These are phyloP conservation scores for Phainopepla nitens DNA, from an alignment of 2,113 vertebrate species.

Conservation along the genomic window DNA sequence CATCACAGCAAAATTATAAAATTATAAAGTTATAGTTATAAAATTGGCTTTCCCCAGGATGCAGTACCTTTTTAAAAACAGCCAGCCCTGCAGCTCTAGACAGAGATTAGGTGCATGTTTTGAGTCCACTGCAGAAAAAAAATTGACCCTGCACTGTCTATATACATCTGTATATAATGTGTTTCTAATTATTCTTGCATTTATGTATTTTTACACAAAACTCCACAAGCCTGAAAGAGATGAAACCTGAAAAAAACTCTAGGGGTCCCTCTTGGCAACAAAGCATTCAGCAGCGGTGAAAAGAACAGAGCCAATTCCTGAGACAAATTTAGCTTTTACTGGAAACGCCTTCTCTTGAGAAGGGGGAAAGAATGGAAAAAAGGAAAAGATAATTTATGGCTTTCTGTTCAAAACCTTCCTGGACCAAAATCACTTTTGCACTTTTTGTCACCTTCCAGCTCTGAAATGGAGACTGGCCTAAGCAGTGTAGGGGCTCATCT, in stretches of 20 bases:
- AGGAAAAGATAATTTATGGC: conserved; percentile 7
- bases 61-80: neutral
- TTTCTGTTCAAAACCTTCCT: conserved; percentile 25
- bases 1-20: neutral
- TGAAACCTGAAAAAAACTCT: neutral
- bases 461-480: conserved; percentile 1
- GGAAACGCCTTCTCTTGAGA: conserved; percentile 30
- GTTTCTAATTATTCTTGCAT: neutral
- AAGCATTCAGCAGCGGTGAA: neutral
- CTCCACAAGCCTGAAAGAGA: neutral
- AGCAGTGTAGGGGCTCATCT: neutral
- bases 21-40: neutral
- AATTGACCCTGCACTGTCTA: rapidly evolving
- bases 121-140: neutral
- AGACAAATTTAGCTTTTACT: conserved; percentile 61
- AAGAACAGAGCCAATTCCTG: conserved; percentile 11
- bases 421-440: conserved; percentile 32
- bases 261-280: conserved; percentile 27
- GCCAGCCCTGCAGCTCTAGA: neutral
- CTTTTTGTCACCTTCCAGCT: conserved; percentile 58
- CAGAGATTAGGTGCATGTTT: neutral
- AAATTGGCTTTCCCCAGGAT: neutral
- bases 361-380: neutral
- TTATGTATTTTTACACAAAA: neutral
- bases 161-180: neutral